Base-by-base conservation (phyloP, 2,113 vertebrate genomes). In the Ceyx cyanopectus region DNA sequence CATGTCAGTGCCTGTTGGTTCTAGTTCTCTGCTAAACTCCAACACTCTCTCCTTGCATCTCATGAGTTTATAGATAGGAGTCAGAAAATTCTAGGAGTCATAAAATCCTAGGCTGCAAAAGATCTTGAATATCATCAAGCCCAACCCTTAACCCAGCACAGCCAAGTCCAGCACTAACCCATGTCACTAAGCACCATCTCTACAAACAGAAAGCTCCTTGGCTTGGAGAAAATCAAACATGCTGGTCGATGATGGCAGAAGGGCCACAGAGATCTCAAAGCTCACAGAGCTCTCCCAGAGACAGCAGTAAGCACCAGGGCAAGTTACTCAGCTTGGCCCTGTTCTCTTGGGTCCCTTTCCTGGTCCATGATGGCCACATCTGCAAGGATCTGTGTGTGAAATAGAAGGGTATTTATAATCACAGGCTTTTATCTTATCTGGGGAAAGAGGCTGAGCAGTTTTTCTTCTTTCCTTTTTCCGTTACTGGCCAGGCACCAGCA, bases 171-270 rank as follows among this genome's bases (percentile, higher is more conserved):
- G 15, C 27, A 54, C 27, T 54, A 30, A 54, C 8, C 53, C 27
- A 29, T 54, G 27, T 29, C 53, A 29, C 15, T 54, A 29, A 30
- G 27, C 16, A 54, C 53, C 16, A 54, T 24, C 27, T 29, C 61
- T 63, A 34, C 40, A 58, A 83, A 58, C 23, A 80, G 63, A 56
- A 18, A 5, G 18, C 14, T 88, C 18, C 29, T 14, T 21, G 46
- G 34, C 61, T 67, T 73, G 75, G 62, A 53, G 54, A 45, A 17
- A 56, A 79, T 45, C 58, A 80, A 5, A 60, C 0, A 1, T 17
- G 6, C n/a, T 70, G 37, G 27, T 63, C 29, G 41, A 5, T 0
- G 0, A 69, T 7, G 34, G 40, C 27, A 74, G 30, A 87, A 51
- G 9, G 6, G 79, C 7, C 37, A 24, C 15, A 29, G 7, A 15